Percentiles rank a stretch among this genome's conserved stretches.
Evolutionary conservation across 92 coral and sea anemone species (phyloP).

Genomic region (Epizoanthus scotinus): DNA sequence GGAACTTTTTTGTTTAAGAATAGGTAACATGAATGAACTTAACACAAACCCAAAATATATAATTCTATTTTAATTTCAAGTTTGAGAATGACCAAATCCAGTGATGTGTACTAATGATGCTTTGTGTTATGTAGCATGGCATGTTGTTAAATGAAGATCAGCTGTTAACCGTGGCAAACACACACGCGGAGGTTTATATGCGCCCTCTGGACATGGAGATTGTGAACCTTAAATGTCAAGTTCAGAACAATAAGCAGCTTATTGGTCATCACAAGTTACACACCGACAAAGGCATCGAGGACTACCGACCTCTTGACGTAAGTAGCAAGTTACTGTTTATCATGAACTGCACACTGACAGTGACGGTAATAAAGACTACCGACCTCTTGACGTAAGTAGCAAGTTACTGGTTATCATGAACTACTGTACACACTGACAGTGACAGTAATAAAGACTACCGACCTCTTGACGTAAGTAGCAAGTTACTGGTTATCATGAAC

Average conservation of each 20-base stretch:
- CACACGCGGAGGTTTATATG: conserved; percentile 85
- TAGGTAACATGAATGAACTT: too few relatives aligned
- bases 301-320: conserved; percentile 84
- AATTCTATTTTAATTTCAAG: too few relatives aligned
- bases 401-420: too few relatives aligned
- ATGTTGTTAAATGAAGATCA: conserved; percentile 90
- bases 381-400: conserved; percentile 85
- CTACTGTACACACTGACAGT: conserved; percentile 57
- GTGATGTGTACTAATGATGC: too few relatives aligned
- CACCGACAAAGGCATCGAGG: conserved; percentile 82
- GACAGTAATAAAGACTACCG: conserved; percentile 85
- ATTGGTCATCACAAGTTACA: conserved; percentile 88
- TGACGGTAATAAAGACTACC: conserved; percentile 76
- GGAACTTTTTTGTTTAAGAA: too few relatives aligned
- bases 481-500: too few relatives aligned
- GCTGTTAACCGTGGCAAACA: conserved; percentile 74
- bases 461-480: conserved; percentile 79
- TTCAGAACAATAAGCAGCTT: conserved; percentile 89
- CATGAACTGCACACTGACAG: too few relatives aligned
- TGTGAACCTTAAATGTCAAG: conserved; percentile 90
- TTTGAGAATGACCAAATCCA: too few relatives aligned
- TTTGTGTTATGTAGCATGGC: conserved; percentile 63
- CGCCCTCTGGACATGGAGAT: conserved; percentile 92
- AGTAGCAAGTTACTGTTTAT: conserved; percentile 18
- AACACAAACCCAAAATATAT: too few relatives aligned